These are phyloP conservation scores for Progne subis DNA, from an alignment of 2,113 vertebrate species.

Conservation along the genomic window DNA sequence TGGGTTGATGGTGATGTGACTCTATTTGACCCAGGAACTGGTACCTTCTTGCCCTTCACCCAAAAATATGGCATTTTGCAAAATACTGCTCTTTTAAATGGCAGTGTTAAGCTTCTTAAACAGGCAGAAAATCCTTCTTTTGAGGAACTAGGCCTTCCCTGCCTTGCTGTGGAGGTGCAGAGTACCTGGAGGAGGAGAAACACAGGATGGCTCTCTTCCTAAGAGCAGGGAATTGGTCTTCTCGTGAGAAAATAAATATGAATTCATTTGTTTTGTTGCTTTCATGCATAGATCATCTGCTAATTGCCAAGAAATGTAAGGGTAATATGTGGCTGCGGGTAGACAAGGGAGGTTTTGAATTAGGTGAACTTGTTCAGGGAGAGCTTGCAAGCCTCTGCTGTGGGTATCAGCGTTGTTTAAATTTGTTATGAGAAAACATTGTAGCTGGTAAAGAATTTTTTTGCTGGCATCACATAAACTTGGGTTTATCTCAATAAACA, in stretches of 20 bases:
- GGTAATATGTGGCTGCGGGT: background rate
- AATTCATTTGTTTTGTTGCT: background rate
- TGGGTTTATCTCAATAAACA: constrained; percentile 17
- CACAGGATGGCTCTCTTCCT: rapidly evolving
- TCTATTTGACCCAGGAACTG: background rate
- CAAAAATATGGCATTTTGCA: background rate
- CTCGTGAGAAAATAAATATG: background rate
- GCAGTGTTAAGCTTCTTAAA: background rate
- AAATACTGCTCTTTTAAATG: background rate
- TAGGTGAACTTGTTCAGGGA: background rate
- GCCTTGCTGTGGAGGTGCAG: background rate
- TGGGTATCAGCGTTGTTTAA: background rate
- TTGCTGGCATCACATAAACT: background rate
- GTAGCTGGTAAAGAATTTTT: background rate
- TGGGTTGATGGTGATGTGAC: background rate
- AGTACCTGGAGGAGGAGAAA: background rate
- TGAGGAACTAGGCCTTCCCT: background rate
- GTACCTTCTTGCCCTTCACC: background rate
- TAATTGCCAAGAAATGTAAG: background rate
- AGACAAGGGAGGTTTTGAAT: background rate
- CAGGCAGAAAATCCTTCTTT: background rate
- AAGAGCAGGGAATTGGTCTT: background rate
- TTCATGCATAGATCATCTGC: background rate
- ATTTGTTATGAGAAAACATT: background rate
- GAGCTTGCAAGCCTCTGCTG: background rate